Evolutionary conservation across 2,888 invertebrate species (phyloP).

Genomic region (Mythimna albipuncta): DNA sequence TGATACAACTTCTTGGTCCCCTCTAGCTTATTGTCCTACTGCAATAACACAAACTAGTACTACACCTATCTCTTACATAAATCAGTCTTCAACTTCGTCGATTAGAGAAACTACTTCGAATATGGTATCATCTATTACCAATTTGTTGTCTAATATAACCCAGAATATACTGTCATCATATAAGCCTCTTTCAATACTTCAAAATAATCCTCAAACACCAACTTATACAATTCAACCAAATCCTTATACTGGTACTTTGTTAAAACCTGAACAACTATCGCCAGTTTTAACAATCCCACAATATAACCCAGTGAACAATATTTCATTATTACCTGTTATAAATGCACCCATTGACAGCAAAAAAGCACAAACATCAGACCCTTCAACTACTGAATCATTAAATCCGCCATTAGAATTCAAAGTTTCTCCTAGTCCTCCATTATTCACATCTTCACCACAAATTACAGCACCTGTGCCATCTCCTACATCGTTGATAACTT

Average conservation of each 20-base stretch:
- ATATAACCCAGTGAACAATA: background rate
- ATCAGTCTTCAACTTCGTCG: background rate
- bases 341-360: background rate
- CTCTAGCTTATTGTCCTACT: background rate
- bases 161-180: slow-evolving; percentile 33
- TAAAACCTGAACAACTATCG: background rate
- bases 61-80: slow-evolving; percentile 15
- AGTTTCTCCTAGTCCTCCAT: background rate
- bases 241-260: background rate
- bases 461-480: background rate
- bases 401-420: slow-evolving; percentile 7
- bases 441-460: background rate
- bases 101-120: slow-evolving; percentile 21
- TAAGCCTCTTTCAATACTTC: background rate
- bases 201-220: background rate
- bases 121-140: slow-evolving; percentile 36
- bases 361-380: background rate
- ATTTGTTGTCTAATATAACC: slow-evolving; percentile 40
- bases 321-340: background rate
- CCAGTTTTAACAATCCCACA: background rate
- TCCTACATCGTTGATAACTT: slow-evolving; percentile 14
- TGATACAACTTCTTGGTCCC: background rate
- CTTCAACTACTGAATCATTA: background rate
- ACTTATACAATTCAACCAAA: slow-evolving; percentile 1
- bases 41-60: background rate